These are phyloP conservation scores for Andrena cerasifolii DNA, from an alignment of 1,140 invertebrate genomes.

Conservation along the genomic window DNA sequence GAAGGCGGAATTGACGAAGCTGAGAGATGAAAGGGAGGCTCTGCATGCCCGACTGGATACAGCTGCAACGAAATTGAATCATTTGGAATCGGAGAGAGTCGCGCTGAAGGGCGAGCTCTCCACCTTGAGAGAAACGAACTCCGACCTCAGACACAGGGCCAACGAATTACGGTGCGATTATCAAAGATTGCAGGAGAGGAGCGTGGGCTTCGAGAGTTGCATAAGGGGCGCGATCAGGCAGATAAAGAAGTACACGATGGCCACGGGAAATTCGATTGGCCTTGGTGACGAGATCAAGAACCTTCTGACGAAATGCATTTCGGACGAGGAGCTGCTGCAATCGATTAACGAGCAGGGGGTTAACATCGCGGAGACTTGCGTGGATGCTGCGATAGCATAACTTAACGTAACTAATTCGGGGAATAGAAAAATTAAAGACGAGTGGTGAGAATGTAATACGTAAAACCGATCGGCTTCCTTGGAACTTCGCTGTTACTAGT, in stretches of 20 bases:
- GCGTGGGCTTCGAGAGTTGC: constrained; percentile 26
- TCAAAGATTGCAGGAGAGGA: constrained; percentile 46
- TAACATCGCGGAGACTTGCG: not conserved
- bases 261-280: not conserved
- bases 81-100: constrained; percentile 37
- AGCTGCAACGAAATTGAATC: constrained; percentile 37
- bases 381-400: not conserved
- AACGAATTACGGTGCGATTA: constrained; percentile 38
- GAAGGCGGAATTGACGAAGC: constrained; percentile 50
- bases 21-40: constrained; percentile 40
- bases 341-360: constrained; percentile 7
- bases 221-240: constrained; percentile 31
- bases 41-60: constrained; percentile 36
- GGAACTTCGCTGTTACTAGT: too few species aligned
- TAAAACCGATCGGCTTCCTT: too few species aligned
- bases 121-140: constrained; percentile 51
- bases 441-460: too few species aligned
- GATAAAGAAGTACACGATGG: constrained; percentile 36
- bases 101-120: constrained; percentile 65
- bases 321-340: constrained; percentile 37
- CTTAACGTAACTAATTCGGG: not conserved
- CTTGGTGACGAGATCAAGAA: constrained; percentile 27
- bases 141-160: constrained; percentile 35
- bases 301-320: constrained; percentile 34
- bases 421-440: too few species aligned